Base-by-base conservation (phyloP, 92 coral and sea anemone species). In the Actinostola sp. region DNA sequence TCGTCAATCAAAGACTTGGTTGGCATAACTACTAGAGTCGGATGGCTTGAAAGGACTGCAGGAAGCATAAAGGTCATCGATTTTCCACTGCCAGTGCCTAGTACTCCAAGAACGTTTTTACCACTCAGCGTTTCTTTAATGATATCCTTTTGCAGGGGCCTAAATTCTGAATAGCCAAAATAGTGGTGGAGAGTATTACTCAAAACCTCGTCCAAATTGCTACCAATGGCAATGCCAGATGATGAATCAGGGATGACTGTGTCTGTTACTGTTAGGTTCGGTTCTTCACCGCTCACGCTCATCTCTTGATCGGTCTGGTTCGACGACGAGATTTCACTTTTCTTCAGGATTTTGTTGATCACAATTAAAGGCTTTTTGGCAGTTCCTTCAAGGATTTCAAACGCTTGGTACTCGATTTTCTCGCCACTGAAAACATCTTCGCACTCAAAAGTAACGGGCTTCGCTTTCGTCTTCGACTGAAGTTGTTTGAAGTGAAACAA, bases 1-100 rank as follows among this genome's bases (percentile, higher is more conserved):
- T 78, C 76, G 11, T 67, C 42, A 23, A 43, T 78, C 1, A 68
- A 55, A 5, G 83, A 38, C 46, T 78, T 78, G 0, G 35, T 55
- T 0, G 76, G 82, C 3, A 53, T 51, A 23, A 56, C 60, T 21
- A 77, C 76, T 12, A 67, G 0, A 6, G 75, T 76, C 66, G 66
- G 74, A 20, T 75, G 66, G 4, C 10, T 29, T 28, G 55, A 13
- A 13, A 75, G 74, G 36, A 76, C 53, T 15, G 82, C 75, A 13
- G 82, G 82, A 29, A 76, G 55, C 32, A 76, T 29, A 29, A 30
- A 66, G 0, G 63, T 65, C 25, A 76, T 51, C 12, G 30, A 41
- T 16, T 66, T 76, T 34, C 82, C 73, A 15, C 65, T 63, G 11
- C 81, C 81, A 9, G 81, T 75, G 12, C 72, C 82, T 7, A 67